Percentiles rank a stretch among this genome's conserved stretches.
Evolutionary conservation across 2,113 vertebrate genomes (phyloP).

Genomic region (Numida meleagris): DNA sequence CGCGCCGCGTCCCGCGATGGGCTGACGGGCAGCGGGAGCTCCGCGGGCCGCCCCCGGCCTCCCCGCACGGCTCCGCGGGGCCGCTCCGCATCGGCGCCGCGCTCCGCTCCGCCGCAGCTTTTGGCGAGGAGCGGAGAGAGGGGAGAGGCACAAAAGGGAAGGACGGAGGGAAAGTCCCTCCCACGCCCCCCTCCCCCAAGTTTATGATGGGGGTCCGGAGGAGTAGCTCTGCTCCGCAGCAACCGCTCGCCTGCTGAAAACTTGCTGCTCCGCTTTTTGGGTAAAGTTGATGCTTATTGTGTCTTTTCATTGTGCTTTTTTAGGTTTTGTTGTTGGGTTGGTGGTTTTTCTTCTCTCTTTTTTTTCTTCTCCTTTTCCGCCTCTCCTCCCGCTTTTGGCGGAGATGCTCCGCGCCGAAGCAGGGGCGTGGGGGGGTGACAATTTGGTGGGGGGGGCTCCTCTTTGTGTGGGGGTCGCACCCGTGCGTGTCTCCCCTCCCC

Average conservation of each 20-base stretch:
- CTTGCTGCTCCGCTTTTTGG: slow-evolving; percentile 57
- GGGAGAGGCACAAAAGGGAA: slow-evolving; percentile 55
- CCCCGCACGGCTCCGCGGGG: neutral
- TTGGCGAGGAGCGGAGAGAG: neutral
- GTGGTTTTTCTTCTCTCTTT: neutral
- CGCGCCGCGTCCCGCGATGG: neutral
- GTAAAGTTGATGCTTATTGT: slow-evolving; percentile 70
- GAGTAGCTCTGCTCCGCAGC: slow-evolving; percentile 32
- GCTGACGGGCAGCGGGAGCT: slow-evolving; percentile 31
- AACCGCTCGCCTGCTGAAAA: slow-evolving; percentile 55
- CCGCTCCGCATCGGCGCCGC: neutral
- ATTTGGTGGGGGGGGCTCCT: neutral
- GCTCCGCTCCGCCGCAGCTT: neutral
- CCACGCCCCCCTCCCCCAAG: slow-evolving; percentile 56
- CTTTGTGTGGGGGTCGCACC: neutral
- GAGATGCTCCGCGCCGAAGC: neutral
- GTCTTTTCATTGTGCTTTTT: slow-evolving; percentile 13
- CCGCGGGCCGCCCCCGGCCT: neutral
- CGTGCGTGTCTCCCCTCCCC: neutral
- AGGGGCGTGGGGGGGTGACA: neutral
- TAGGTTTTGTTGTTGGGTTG: no score
- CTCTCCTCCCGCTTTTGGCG: neutral
- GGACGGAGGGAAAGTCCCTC: slow-evolving; percentile 51
- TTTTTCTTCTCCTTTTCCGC: no score
- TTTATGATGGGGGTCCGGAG: slow-evolving; percentile 67